phyloP scores from a whole-genome alignment of 2,797 vertebrate species.

The Enteromius viviparus region DNA sequence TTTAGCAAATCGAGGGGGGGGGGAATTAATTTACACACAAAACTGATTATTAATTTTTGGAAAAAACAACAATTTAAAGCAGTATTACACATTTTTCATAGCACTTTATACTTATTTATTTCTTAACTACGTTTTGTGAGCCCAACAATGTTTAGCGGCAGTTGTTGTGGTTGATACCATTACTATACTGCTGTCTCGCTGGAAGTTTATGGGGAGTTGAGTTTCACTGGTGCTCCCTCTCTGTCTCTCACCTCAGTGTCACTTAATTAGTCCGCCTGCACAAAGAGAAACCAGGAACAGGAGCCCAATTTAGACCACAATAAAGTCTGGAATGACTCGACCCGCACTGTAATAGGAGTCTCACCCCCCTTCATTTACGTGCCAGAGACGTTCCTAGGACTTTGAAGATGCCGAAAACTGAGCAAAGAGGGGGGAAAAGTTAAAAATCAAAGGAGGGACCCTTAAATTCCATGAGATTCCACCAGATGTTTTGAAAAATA shows the following conservation, averaged over 20 bases:
- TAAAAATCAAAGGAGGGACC: conserved; percentile 75
- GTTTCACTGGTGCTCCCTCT: conserved; percentile 60
- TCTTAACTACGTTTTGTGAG: background rate
- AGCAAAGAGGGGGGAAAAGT: conserved; percentile 24
- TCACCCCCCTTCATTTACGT: conserved; percentile 67
- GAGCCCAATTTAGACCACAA: conserved; percentile 77
- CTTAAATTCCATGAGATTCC: conserved; percentile 80
- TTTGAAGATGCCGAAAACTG: conserved; percentile 74
- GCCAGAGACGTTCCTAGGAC: conserved; percentile 60
- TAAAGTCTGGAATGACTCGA: conserved; percentile 72
- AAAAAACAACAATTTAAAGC: too few relatives aligned
- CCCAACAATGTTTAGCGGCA: conserved; percentile 19
- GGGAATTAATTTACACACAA: too few relatives aligned
- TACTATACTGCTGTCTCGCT: background rate
- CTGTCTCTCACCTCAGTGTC: conserved; percentile 67
- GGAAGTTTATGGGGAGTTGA: conserved; percentile 54
- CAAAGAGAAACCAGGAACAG: conserved; percentile 73
- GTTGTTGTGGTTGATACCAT: conserved; percentile 19
- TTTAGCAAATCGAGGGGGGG: too few relatives aligned
- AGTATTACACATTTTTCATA: too few relatives aligned
- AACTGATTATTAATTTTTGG: too few relatives aligned
- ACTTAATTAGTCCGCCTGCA: conserved; percentile 75
- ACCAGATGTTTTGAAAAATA: conserved; percentile 82
- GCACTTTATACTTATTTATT: too few relatives aligned
- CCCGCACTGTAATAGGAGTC: conserved; percentile 66